Evolutionary conservation across 1,140 invertebrate species (phyloP), one percentile per base, ranked within the genome.

Genomic region (Drosophila sproati): DNA sequence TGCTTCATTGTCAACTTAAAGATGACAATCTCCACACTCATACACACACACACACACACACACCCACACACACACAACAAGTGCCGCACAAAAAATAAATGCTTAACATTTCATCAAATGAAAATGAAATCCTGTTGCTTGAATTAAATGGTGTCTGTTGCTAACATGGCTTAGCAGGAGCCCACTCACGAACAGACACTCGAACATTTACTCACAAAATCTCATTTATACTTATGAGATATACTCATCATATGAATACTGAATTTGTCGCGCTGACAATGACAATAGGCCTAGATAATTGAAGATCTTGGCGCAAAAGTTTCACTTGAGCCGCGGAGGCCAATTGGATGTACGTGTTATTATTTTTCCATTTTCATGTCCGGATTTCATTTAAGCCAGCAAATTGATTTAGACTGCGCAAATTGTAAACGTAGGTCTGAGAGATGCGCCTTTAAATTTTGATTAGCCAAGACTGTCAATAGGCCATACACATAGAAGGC

Each of bases 101-200:
- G 61, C 72, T 77, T 87, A 77, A 77, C 82, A 80, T 87, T 73
- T 73, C 82, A 70, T 74, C 77, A 80, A 83, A 80, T 77, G 50
- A 68, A 80, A 83, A 80, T 77, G 50, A 68, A 88, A 82, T 82
- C 66, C 64, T 57, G 75, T 70, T 64, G 54, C 31, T 20, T 34
- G 41, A 54, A 60, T 45, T 57, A 83, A 72, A 77, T 80, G 66
- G 39, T 43, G 3, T n/a, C 32, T 29, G 52, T 77, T 63, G 47
- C 75, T 73, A 62, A 43, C 45, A 61, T 70, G 83, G 80, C 82
- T 83, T 88, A 88, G 50, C 10, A 69, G 45, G 41, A 4, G 34
- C 8, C 45, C 62, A 41, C 72, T 50, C 37, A 56, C 28, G 39
- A 54, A 29, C 61, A 73, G 32, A 29, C 61, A 39, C 51, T 45